Evolutionary conservation across 2,113 vertebrate species (phyloP).

Genomic region (Puffinus mauretanicus): DNA sequence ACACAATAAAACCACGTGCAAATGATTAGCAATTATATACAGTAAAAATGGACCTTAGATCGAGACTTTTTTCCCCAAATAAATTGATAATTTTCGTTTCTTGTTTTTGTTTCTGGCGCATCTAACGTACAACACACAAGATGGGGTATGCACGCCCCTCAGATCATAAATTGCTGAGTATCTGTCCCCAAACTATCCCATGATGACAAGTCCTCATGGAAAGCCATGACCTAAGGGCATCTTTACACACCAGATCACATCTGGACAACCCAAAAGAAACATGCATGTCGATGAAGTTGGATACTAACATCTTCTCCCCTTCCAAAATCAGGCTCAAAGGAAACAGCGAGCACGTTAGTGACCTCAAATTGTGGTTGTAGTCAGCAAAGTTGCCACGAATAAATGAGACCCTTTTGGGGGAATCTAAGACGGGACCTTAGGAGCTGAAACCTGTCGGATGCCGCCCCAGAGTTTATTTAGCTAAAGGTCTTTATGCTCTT

Average conservation of each 20-base stretch:
- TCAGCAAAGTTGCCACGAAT: background rate
- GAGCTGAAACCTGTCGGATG: background rate
- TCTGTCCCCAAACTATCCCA: background rate
- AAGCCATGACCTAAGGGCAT: background rate
- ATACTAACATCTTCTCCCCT: background rate
- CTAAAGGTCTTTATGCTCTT: background rate
- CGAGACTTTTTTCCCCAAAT: background rate
- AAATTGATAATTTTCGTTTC: background rate
- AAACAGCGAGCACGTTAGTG: background rate
- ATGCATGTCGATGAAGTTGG: fast-evolving
- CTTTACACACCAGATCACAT: background rate
- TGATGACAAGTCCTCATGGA: background rate
- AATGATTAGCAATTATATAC: fast-evolving
- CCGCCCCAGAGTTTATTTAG: too few species aligned
- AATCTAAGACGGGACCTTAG: background rate
- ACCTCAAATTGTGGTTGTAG: conserved; percentile 43
- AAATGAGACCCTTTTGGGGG: background rate
- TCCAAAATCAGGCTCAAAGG: background rate
- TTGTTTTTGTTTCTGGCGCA: background rate
- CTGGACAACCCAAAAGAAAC: background rate
- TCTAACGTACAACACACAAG: too few species aligned
- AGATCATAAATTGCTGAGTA: fast-evolving
- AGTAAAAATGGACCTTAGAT: background rate
- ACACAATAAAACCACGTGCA: background rate
- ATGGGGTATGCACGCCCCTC: too few species aligned